phyloP scores from a whole-genome alignment of 2,888 invertebrate genomes.

The Brenthis ino region DNA sequence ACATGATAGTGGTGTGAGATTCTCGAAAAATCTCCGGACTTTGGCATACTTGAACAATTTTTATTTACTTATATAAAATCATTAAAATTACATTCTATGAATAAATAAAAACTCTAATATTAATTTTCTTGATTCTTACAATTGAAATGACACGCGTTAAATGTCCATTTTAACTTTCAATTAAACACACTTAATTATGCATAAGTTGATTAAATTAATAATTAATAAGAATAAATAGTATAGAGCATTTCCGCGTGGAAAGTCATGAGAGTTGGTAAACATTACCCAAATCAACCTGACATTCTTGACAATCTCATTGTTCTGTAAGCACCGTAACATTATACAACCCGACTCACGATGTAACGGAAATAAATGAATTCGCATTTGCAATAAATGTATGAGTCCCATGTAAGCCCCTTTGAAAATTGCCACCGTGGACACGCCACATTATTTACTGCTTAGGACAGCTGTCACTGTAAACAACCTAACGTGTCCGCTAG shows the following conservation, averaged over 20 bases:
- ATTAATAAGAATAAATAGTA: neutral
- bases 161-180: too few relatives aligned
- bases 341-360: conserved; percentile 26
- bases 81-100: too few relatives aligned
- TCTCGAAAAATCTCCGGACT: too few relatives aligned
- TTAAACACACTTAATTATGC: too few relatives aligned
- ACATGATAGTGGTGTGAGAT: too few relatives aligned
- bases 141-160: too few relatives aligned
- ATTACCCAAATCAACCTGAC: conserved; percentile 27
- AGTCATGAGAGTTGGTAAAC: conserved; percentile 5
- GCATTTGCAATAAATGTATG: conserved; percentile 26
- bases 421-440: conserved; percentile 19
- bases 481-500: conserved; percentile 6
- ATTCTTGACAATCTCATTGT: conserved; percentile 25
- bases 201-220: neutral
- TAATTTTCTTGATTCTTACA: too few relatives aligned
- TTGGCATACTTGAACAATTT: too few relatives aligned
- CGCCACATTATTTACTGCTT: conserved; percentile 24
- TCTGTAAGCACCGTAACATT: conserved; percentile 28
- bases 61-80: too few relatives aligned
- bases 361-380: conserved; percentile 23
- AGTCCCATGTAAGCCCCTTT: conserved; percentile 16
- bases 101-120: too few relatives aligned
- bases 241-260: neutral
- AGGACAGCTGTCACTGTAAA: conserved; percentile 28